Base-by-base conservation (phyloP, 2,797 vertebrate species). In the Amphiprion clarkii region DNA sequence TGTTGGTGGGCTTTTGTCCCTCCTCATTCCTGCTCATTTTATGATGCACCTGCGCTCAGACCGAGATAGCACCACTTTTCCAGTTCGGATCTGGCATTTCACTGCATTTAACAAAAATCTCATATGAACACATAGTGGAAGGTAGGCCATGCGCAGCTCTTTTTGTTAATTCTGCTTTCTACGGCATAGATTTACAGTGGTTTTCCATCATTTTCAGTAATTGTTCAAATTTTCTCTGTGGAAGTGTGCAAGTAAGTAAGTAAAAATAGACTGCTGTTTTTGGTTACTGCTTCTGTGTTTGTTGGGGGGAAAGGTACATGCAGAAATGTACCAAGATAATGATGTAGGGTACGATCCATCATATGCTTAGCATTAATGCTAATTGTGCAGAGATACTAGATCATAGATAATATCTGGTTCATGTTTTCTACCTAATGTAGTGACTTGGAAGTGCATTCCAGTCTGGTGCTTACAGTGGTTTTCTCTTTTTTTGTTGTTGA, bases 1-100 rank as follows among this genome's bases (percentile, higher is more conserved):
- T 83, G 55, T 71, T 60, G 70, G 51, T 71, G 64, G 65, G 82
- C 74, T 83, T 73, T 33, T 63, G 69, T 81, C 82, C 61, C 73
- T 79, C 68, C 78, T 87, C 87, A 83, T 89, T 80, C 80, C 84
- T 92, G 62, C 90, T 95, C 91, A 93, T 95, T 93, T 93, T 77
- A 87, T 83, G 72, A 88, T 72, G 82, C 94, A 95, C 93, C 94
- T 95, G 94, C 87, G 92, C 85, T 89, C 92, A 82, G 87, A 87
- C 87, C 65, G 68, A 88, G 73, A 89, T 84, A 90, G 83, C 70
- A 64, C 29, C 58, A 27, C 79, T 83, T 81, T 9, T 88, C 63
- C 4, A 68, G 62, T 70, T 70, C 58, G 27, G 59, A 71, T 73
- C 67, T 70, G 85, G 81, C 79, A 82, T 85, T 90, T 82, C n/a